Base-by-base conservation (phyloP, 2,888 invertebrate genomes). In the Diarsia mendica region DNA sequence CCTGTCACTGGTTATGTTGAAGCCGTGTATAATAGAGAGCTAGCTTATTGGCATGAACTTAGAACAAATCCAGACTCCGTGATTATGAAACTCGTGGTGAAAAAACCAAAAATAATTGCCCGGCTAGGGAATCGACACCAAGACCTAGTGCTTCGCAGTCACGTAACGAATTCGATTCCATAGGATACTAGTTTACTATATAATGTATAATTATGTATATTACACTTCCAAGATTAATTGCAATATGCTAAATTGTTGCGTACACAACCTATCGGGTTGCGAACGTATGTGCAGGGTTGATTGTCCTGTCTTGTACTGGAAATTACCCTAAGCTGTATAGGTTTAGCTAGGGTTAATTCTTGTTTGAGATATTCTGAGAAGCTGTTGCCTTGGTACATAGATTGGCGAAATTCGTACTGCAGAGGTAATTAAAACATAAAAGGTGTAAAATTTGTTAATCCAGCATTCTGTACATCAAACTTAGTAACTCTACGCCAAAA, bases 211-310 rank as follows among this genome's bases (percentile, higher is more conserved):
- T n/a, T n/a, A n/a, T 13, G n/a, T 44, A n/a, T n/a, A 61, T 61
- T n/a, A 49, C 33, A 51, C 55, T 0, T 39, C n/a, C 72, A 49
- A 80, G 67, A 67, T 76, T 75, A 82, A 79, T 82, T 79, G 64
- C 68, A 82, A 82, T 79, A 82, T 79, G 82, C 65, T 66, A 79
- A 79, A 13, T 66, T 67, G 74, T 39, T 66, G 23, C 44, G 44
- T 49, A 53, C 68, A 79, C 44, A 66, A 53, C n/a, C 48, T 75
- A 67, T 81, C 64, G 18, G 18, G 18, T n/a, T 13, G 20, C 60
- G n/a, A 15, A 23, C 58, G 75, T 65, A 33, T 61, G 74, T 77
- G 39, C 65, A 80, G 46, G 28, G n/a, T 51, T 81, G 82, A 79
- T 75, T 67, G 55, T 58, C 11, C 58, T 67, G 73, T 67, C 79